Conservation (phyloP, 2,797 vertebrate species). For the Spondyliosoma cantharus region DNA sequence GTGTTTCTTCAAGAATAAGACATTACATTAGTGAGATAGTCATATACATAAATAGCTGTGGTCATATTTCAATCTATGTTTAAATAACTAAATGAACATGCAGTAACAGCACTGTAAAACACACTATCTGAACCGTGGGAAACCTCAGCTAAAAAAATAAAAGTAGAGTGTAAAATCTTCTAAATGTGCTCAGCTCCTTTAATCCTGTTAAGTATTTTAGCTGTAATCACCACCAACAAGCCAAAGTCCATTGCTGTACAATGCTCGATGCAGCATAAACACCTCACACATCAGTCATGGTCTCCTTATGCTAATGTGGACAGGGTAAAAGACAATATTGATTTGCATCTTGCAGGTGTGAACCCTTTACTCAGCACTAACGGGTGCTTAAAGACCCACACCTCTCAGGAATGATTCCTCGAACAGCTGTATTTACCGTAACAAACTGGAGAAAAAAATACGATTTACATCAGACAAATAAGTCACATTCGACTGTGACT, state of each 20-base stretch:
- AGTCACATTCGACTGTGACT: background rate
- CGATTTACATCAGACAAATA: constrained; percentile 10
- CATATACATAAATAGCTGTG: background rate
- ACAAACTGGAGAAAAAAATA: background rate
- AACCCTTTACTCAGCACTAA: constrained; percentile 29
- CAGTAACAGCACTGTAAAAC: background rate
- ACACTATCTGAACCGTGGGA: background rate
- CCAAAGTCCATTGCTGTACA: background rate
- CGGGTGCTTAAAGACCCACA: constrained; percentile 6
- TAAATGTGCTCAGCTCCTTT: constrained; percentile 22
- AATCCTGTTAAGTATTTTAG: constrained; percentile 33
- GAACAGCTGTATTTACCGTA: background rate
- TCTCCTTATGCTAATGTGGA: constrained; percentile 2
- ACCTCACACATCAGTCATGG: constrained; percentile 1
- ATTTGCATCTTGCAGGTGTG: constrained; percentile 42
- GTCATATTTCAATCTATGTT: background rate
- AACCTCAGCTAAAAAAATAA: constrained; percentile 6
- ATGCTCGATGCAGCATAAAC: constrained; percentile 1
- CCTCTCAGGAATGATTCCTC: background rate
- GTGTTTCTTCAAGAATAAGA: constrained; percentile 6
- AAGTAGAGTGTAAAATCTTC: constrained; percentile 5
- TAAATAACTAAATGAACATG: background rate
- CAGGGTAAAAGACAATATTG: constrained; percentile 13
- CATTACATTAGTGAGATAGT: background rate
- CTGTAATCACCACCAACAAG: constrained; percentile 34